Evolutionary conservation across 2,113 vertebrate species (phyloP), one percentile per base, ranked within the genome.

Genomic region (Melierax canorus): DNA sequence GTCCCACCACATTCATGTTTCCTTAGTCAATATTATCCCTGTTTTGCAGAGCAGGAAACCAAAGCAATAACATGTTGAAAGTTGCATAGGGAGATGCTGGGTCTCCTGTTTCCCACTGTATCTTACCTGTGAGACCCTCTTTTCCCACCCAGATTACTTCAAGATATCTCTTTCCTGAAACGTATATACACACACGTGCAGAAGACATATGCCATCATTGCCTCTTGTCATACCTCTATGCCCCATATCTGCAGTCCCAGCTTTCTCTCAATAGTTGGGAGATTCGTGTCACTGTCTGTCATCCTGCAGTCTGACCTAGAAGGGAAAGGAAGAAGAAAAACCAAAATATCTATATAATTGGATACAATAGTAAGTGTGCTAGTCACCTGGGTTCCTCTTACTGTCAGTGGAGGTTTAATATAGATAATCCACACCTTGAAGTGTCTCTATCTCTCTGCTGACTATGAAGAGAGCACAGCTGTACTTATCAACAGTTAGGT

Each of bases 231-330:
- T 98, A 99, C 99, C 97, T 99, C 99, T 93, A 99, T 98, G 96
- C 98, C 98, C 99, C 99, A 99, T 97, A 99, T 98, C 94, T 99
- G 99, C 91, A 99, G 98, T 30, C 98, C 99, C 30, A 98, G 98
- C 46, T 98, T 99, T 38, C 91, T 96, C 53, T 96, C 93, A 15
- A 99, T 97, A 77, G 88, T 92, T 53, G 96, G 94, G 97, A 99
- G 67, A 45, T 83, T 64, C 90, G 92, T 45, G 79, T 64, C 94
- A 46, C 82, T 18, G 15, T 98, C 96, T 46, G 98, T 97, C 98
- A 99, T 99, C 92, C 87, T 98, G 96, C 30, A 63, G 82, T 62
- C 77, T 43, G 98, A 97, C 95, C 98, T 98, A 51, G 78, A 95
- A 89, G 59, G 81, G 13, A 92, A 79, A 89, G 15, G 68, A 69